Base-by-base conservation (phyloP, 2,888 invertebrate genomes). In the Trichopoda pennipes region DNA sequence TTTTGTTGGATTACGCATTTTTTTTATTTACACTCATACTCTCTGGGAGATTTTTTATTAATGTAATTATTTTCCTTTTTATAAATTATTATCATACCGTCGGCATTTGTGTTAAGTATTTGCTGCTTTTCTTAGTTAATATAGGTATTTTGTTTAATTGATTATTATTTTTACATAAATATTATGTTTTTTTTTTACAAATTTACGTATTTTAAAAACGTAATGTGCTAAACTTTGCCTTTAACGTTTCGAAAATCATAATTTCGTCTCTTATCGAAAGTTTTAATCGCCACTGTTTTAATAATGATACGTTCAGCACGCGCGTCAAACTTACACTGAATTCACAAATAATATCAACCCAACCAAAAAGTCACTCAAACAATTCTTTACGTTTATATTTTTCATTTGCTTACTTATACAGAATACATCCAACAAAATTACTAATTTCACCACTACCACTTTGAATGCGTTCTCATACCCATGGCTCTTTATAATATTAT, bases 301-400 rank as follows among this genome's bases (percentile, higher is more conserved):
- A 55, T 38, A 73, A 53, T 70, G 88, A 89, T 89, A 90, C 91
- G 90, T 90, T 90, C 90, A 88, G 87, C 89, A 89, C 91, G 91
- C 91, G 89, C 91, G 91, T 91, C 91, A 89, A 91, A 91, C 90
- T 89, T 88, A 87, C 89, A 91, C 90, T 91, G 91, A 90, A 89
- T 90, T 90, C 88, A 89, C 89, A 89, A 90, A 90, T 88, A 89
- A 87, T 86, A 87, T 85, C 84, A 84, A 84, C 85, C 84, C 87
- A 85, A 86, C 86, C 87, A 87, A 88, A 89, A 88, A 88, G 88
- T 88, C 87, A 87, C 88, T 88, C 88, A 87, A 88, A 86, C 81
- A 85, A 80, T 80, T 69, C 64, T 69, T 66, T 69, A 64, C 60
- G 53, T 80, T 85, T 69, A 35, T 38, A 70, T 85, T 80, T 87